Evolutionary conservation across 92 coral and sea anemone genomes (phyloP).

Genomic region (Siderastrea siderea): DNA sequence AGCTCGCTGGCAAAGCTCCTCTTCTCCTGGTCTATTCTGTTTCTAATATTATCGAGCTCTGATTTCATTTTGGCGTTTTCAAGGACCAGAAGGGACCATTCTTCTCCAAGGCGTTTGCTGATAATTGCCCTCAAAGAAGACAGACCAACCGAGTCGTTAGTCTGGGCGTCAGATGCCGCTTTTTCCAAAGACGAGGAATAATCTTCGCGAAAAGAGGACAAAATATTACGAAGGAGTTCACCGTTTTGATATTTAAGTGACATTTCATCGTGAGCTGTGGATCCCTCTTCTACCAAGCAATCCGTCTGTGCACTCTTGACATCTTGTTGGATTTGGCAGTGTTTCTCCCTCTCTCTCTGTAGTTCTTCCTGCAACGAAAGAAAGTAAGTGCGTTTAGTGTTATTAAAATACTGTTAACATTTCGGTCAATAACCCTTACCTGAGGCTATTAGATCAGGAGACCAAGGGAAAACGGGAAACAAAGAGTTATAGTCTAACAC

Average conservation of each 20-base stretch:
- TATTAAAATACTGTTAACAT: no score
- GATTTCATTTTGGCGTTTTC: conserved; percentile 68
- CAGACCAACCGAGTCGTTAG: conserved; percentile 41
- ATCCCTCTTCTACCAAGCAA: neutral
- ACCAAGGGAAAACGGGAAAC: no score
- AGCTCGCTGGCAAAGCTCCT: conserved; percentile 21
- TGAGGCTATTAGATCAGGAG: no score
- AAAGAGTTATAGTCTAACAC: no score
- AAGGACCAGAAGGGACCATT: conserved; percentile 67
- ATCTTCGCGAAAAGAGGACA: conserved; percentile 22
- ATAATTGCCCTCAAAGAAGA: conserved; percentile 57
- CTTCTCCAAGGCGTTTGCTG: conserved; percentile 71
- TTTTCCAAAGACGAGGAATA: conserved; percentile 33
- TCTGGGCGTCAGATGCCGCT: conserved; percentile 48
- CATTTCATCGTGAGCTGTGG: neutral
- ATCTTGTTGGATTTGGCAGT: neutral
- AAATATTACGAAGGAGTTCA: neutral
- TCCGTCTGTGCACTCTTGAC: conserved; percentile 28
- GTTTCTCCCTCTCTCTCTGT: neutral
- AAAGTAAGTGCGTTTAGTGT: neutral
- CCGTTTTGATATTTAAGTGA: neutral
- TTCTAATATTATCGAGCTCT: conserved; percentile 50
- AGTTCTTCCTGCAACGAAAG: conserved; percentile 16
- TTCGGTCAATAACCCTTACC: no score
- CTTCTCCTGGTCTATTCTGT: conserved; percentile 37